Evolutionary conservation across 2,797 vertebrate species (phyloP).

Genomic region (Botia almorhae): DNA sequence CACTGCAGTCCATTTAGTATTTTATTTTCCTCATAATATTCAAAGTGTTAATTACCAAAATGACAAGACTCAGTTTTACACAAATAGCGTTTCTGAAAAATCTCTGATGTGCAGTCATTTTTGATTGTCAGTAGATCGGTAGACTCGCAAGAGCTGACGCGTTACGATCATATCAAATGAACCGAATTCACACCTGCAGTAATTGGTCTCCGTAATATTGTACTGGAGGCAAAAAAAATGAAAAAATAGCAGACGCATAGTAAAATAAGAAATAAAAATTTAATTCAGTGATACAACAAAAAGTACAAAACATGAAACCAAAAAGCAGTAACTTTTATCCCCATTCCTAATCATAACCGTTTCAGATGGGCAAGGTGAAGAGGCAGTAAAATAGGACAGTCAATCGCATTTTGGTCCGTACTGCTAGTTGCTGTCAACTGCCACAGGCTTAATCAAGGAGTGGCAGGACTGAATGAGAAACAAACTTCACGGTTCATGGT

Average conservation of each 20-base stretch:
- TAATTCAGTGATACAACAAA: constrained; percentile 9
- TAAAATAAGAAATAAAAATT: constrained; percentile 3
- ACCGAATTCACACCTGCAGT: too few species aligned
- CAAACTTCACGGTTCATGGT: background rate
- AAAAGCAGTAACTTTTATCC: background rate
- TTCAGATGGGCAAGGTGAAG: background rate
- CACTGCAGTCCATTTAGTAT: constrained; percentile 61
- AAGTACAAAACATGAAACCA: constrained; percentile 1
- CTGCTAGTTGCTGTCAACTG: background rate
- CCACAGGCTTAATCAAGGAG: background rate
- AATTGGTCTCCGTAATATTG: too few species aligned
- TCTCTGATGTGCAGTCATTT: too few species aligned
- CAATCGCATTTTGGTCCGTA: background rate
- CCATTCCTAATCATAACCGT: background rate
- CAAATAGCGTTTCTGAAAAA: too few species aligned
- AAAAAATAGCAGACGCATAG: background rate
- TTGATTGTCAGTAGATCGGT: too few species aligned
- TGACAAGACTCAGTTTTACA: background rate
- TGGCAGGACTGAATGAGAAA: background rate
- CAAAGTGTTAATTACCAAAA: background rate
- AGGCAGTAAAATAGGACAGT: background rate
- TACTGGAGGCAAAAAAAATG: background rate
- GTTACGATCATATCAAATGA: too few species aligned
- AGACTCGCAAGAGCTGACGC: too few species aligned
- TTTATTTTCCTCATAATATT: constrained; percentile 19